A percentile compares a stretch with the other conserved stretches of the same genome.
Conservation (phyloP, 2,797 vertebrate genomes). For the Adrianichthys oophorus region DNA sequence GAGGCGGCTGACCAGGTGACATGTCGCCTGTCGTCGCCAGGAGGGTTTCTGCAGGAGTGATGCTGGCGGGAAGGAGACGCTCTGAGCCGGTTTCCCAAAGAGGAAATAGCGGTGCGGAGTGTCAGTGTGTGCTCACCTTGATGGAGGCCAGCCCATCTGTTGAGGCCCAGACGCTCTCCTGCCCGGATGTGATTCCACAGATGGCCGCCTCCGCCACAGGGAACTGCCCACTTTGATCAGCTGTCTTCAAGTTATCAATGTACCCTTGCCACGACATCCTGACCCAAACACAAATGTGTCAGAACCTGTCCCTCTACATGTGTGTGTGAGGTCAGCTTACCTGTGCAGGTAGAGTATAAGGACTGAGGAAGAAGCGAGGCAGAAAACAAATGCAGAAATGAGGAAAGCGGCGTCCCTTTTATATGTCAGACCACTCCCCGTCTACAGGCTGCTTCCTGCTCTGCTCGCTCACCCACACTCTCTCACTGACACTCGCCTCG, state of each 20-base stretch:
- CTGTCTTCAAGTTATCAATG: neutral
- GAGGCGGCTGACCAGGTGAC: neutral
- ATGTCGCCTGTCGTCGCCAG: neutral
- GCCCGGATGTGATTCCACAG: neutral
- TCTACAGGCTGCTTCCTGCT: constrained; percentile 34
- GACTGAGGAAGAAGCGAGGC: constrained; percentile 3
- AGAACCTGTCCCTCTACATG: neutral
- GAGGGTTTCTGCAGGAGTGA: neutral
- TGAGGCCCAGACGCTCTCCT: constrained; percentile 8
- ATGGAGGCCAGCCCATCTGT: neutral
- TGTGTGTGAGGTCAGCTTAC: constrained; percentile 24
- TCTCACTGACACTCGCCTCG: neutral
- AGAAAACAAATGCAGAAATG: constrained; percentile 29
- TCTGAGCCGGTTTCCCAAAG: no score
- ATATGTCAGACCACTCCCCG: constrained; percentile 46
- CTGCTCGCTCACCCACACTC: neutral
- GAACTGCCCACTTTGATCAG: fast-evolving
- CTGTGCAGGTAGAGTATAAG: constrained; percentile 42
- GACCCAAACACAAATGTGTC: constrained; percentile 10
- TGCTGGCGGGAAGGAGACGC: no score
- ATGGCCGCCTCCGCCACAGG: constrained; percentile 8
- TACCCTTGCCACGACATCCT: constrained; percentile 28
- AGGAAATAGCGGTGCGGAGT: neutral
- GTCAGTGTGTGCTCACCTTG: constrained; percentile 15
- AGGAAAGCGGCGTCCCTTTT: constrained; percentile 42